phyloP scores from a whole-genome alignment of 2,888 invertebrate genomes.

The Timema cristinae region DNA sequence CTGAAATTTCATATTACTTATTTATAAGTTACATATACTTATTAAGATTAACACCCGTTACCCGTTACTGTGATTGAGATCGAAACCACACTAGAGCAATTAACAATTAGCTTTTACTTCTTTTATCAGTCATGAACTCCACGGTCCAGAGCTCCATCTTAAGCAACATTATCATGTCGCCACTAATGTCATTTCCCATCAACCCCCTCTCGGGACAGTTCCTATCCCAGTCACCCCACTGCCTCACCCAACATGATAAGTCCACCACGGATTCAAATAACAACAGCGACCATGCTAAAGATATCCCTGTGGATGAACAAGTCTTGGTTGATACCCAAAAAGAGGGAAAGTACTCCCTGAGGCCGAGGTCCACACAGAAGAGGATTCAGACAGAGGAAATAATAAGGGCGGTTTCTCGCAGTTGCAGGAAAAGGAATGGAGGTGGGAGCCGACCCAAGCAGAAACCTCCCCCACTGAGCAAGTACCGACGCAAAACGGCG shows the following conservation, averaged over 20 bases:
- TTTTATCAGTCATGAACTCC: no score
- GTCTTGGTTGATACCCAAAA: constrained; percentile 34
- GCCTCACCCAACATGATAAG: background rate
- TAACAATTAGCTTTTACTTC: no score
- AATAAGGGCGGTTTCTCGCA: background rate
- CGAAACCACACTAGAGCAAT: no score
- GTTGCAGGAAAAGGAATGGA: background rate
- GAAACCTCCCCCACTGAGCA: constrained; percentile 68
- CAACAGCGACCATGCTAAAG: constrained; percentile 22
- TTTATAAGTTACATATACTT: no score
- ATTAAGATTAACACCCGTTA: no score
- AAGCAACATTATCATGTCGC: no score
- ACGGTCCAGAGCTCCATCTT: no score
- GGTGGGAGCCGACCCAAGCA: constrained; percentile 42
- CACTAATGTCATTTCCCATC: no score
- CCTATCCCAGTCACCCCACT: background rate
- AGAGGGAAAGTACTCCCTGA: constrained; percentile 62
- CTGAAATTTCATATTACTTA: no score
- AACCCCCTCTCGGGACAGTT: background rate
- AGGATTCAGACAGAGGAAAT: constrained; percentile 40
- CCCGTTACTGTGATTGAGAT: no score
- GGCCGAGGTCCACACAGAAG: constrained; percentile 60
- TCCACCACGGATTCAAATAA: constrained; percentile 16
- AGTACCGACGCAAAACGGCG: constrained; percentile 84
- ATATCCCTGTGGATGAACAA: background rate